Evolutionary conservation across 2,888 invertebrate genomes (phyloP).

Genomic region (Rotaria sp.): DNA sequence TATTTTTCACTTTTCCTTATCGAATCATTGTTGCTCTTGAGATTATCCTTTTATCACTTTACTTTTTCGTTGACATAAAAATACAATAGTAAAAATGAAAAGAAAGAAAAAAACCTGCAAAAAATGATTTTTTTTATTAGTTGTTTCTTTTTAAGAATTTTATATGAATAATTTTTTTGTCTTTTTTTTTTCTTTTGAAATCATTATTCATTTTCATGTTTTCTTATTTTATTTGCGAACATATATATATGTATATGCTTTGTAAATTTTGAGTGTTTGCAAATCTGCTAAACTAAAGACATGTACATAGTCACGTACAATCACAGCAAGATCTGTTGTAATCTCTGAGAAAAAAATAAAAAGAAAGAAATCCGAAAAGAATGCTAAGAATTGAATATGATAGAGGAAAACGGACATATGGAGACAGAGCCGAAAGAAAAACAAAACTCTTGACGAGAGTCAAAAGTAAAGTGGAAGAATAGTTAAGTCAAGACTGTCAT

Average conservation of each 20-base stretch:
- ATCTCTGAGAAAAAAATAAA: background rate
- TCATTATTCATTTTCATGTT: background rate
- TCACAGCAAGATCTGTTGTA: background rate
- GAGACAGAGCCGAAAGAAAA: background rate
- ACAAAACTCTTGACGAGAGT: conserved; percentile 2
- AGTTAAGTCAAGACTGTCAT: background rate
- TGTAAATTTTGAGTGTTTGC: background rate
- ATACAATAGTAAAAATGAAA: background rate
- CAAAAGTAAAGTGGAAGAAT: background rate
- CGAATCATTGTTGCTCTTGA: background rate
- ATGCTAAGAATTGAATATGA: background rate
- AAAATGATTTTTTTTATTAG: background rate
- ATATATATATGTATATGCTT: background rate
- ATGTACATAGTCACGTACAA: background rate
- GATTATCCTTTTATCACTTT: background rate
- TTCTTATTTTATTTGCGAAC: background rate
- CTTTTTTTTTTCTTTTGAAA: background rate
- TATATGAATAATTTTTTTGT: background rate
- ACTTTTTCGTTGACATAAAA: background rate
- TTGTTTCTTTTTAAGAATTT: background rate
- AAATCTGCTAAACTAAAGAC: background rate
- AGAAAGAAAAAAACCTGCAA: background rate
- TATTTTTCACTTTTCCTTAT: background rate
- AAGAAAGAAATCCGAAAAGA: background rate
- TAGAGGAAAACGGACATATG: background rate